Evolutionary conservation across 2,888 invertebrate species (phyloP).

Genomic region (Trissoscelio sp.): DNA sequence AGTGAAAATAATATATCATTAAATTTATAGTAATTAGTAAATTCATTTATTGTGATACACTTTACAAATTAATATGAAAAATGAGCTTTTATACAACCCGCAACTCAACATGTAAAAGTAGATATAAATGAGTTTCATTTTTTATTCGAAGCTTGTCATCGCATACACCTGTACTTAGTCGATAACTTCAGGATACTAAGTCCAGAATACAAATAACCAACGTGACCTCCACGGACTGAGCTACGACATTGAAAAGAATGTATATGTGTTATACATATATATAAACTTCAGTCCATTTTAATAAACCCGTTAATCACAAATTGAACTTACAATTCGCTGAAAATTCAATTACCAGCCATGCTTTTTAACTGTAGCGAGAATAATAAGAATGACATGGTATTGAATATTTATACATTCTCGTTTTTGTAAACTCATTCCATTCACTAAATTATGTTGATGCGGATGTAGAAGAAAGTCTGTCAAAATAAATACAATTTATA

Average conservation of each 20-base stretch:
- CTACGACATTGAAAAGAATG: constrained; percentile 82
- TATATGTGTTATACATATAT: constrained; percentile 77
- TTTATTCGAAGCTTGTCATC: constrained; percentile 67
- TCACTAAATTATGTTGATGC: constrained; percentile 61
- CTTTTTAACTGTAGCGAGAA: constrained; percentile 48
- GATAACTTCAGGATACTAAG: constrained; percentile 79
- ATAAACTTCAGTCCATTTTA: constrained; percentile 76
- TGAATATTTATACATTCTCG: constrained; percentile 58
- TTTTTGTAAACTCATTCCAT: constrained; percentile 55
- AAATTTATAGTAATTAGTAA: too few relatives aligned
- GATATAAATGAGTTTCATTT: constrained; percentile 56
- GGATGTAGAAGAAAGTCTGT: constrained; percentile 60
- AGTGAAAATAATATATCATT: too few relatives aligned
- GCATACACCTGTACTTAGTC: constrained; percentile 67
- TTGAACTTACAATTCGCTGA: constrained; percentile 53
- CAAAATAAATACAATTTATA: constrained; percentile 62
- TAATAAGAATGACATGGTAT: constrained; percentile 29
- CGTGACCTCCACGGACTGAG: constrained; percentile 77
- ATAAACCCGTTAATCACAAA: constrained; percentile 63
- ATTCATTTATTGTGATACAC: too few relatives aligned
- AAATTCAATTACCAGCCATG: constrained; percentile 54
- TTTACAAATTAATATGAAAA: too few relatives aligned
- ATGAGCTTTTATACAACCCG: constrained; percentile 8
- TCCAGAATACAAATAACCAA: constrained; percentile 74
- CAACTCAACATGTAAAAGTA: constrained; percentile 1